Base-by-base conservation (phyloP, 2,797 vertebrate genomes). In the Helarctos malayanus region DNA sequence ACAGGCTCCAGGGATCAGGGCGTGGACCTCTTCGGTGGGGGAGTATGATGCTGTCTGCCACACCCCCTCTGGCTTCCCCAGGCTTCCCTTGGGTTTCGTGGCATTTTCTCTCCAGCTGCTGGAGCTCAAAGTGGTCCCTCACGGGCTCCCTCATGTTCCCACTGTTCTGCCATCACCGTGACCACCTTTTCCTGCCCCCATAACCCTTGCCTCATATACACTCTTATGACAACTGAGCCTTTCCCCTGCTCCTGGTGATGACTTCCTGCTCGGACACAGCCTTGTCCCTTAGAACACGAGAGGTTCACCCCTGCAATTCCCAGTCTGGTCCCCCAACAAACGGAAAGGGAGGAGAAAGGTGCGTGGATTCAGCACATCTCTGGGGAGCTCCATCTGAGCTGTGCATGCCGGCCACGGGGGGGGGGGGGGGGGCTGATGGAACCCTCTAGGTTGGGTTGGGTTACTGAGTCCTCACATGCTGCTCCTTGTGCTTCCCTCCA, bases 391-490 rank as follows among this genome's bases (percentile, higher is more conserved):
- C 54, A 2, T 18, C 81, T 6, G 1, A 35, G 65, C 13, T 0
- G 13, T 14, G 25, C 45, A 1, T 19, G 7, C 9, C 0, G 0
- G 25, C 23, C 18, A 21, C 21, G 1, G 2, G 10, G 23, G 52
- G 41, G 2, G 11, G 16, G 1, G 2, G 13, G 29, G 52, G 41
- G 2, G 11, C 59, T 4, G 47, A 63, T 5, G 52, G 52, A 35
- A 69, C 32, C 14, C 15, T 52, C 71, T 61, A 0, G 5, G 45
- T 3, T 4, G 18, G 32, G n/a, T 10, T 8, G 32, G 35, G 92
- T 49, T 57, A 13, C 57, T n/a, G 90, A 59, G 29, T 19, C 54
- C 27, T 85, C 10, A 16, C 21, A 1, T 18, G 13, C 12, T 13
- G 7, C 38, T 56, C 38, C 52, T 47, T 19, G 9, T 1, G 49